Evolutionary conservation across 2,888 invertebrate genomes (phyloP), one percentile per base, ranked within the genome.

Genomic region (Neria commutata): DNA sequence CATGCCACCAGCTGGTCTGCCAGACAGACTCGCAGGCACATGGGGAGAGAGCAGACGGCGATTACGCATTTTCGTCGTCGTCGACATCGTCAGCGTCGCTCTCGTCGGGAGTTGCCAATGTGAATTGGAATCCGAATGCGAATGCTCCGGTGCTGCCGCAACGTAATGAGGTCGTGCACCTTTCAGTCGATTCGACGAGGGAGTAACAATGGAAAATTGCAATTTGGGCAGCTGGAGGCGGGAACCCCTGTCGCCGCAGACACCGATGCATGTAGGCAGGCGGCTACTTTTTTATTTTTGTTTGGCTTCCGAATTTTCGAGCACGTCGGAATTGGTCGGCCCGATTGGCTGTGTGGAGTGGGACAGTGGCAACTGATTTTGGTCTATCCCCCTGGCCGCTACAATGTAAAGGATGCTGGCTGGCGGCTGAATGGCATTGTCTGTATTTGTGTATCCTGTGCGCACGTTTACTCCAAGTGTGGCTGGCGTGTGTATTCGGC

Each of bases 151-250:
- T 21, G n/a, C 37, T 37, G n/a, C 42, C 5, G 3, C 42, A 19
- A 19, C 21, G 42, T 42, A 78, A 77, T 77, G 73, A 78, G 77
- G 77, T 77, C 77, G 77, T 77, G 72, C 70, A 78, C 77, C 77
- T 78, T 63, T 66, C 54, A 42, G 55, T 57, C 48, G 55, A 62
- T 62, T 58, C 58, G 62, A n/a, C n/a, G n/a, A 51, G 60, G 59
- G 60, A 54, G 56, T 60, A 59, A 53, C 56, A 60, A 60, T 55
- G 47, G 42, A 52, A 59, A 59, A 46, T 50, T 50, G 51, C 46
- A 47, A 33, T 47, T 26, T 34, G 19, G 33, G 29, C 19, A 10
- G 25, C 11, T 25, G 23, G 14, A 6, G 48, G 24, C 17, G 25
- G n/a, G 14, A 6, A 4, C 5, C 46, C 49, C 19, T 49, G 26